Conservation (phyloP, 2,113 vertebrate species). For the Pipa parva region DNA sequence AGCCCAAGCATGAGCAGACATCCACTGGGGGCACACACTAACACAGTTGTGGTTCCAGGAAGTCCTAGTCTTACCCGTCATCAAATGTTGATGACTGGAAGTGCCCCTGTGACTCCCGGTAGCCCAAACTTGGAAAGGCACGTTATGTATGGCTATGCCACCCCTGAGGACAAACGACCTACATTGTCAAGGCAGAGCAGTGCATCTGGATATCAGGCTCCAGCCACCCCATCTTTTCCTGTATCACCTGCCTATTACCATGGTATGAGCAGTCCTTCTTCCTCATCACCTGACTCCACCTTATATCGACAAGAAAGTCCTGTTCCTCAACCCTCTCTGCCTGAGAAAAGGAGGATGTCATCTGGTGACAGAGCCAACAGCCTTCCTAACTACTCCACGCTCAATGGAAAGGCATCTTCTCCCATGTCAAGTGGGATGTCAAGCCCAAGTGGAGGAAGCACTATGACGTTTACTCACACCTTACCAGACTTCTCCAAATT, state of each 20-base stretch:
- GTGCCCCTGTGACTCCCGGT: conserved; percentile 61
- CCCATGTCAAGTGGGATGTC: conserved; percentile 72
- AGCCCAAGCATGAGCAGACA: conserved; percentile 53
- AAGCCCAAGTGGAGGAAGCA: conserved; percentile 65
- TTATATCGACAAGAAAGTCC: conserved; percentile 81
- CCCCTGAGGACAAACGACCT: conserved; percentile 79
- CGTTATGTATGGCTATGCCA: conserved; percentile 73
- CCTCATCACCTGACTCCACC: conserved; percentile 67
- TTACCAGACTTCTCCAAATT: conserved; percentile 93
- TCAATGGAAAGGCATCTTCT: conserved; percentile 84
- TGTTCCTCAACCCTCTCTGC: conserved; percentile 68
- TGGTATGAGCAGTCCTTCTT: conserved; percentile 58
- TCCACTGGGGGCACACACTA: conserved; percentile 37
- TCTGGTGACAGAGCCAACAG: conserved; percentile 80
- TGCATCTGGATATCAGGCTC: conserved; percentile 86
- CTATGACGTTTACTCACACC: conserved; percentile 82
- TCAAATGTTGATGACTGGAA: conserved; percentile 50
- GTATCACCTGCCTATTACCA: conserved; percentile 77
- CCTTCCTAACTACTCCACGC: conserved; percentile 76
- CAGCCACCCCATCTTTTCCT: conserved; percentile 88
- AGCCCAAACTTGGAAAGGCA: conserved; percentile 83
- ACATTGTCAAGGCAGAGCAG: conserved; percentile 89
- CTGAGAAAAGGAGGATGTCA: conserved; percentile 89
- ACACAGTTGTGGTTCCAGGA: conserved; percentile 59
- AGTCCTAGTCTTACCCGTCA: conserved; percentile 83